These are phyloP conservation scores for Leptinotarsa peninsularis DNA, from an alignment of 2,888 invertebrate genomes.

Conservation along the genomic window DNA sequence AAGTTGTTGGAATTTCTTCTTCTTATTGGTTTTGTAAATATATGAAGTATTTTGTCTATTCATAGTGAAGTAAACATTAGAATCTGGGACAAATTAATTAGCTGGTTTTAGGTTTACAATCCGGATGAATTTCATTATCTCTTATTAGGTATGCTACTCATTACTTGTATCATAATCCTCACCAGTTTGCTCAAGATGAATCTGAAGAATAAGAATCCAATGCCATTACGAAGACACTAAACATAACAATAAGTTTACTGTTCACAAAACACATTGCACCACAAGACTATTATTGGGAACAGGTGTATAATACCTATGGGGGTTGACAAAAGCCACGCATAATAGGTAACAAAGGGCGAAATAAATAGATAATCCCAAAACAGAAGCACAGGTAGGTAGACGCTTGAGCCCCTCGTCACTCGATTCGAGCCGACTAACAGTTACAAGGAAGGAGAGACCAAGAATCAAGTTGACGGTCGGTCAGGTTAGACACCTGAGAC, in stretches of 20 bases:
- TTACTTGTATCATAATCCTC: neutral
- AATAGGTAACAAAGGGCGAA: slow-evolving; percentile 31
- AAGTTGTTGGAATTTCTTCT: too few species aligned
- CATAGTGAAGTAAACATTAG: too few species aligned
- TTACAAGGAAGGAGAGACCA: slow-evolving; percentile 40
- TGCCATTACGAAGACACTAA: slow-evolving; percentile 39
- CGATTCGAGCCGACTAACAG: slow-evolving; percentile 28
- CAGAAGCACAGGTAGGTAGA: slow-evolving; percentile 39
- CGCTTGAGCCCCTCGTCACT: slow-evolving; percentile 33
- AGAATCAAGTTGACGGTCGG: slow-evolving; percentile 48
- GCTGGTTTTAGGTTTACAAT: too few species aligned
- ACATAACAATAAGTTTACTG: slow-evolving; percentile 32
- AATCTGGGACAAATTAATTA: too few species aligned
- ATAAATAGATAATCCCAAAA: slow-evolving; percentile 30
- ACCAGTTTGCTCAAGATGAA: slow-evolving; percentile 18
- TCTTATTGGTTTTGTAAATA: too few species aligned
- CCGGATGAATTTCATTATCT: too few species aligned
- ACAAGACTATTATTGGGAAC: slow-evolving; percentile 32
- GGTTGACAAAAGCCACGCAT: slow-evolving; percentile 8
- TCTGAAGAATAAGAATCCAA: slow-evolving; percentile 33
- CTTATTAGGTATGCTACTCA: too few species aligned
- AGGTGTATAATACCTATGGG: slow-evolving; percentile 25
- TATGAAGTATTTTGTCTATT: too few species aligned
- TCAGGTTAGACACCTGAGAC: slow-evolving; percentile 50
- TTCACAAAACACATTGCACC: slow-evolving; percentile 36